phyloP scores from a whole-genome alignment of 2,113 vertebrate genomes.

The Saiga tatarica region DNA sequence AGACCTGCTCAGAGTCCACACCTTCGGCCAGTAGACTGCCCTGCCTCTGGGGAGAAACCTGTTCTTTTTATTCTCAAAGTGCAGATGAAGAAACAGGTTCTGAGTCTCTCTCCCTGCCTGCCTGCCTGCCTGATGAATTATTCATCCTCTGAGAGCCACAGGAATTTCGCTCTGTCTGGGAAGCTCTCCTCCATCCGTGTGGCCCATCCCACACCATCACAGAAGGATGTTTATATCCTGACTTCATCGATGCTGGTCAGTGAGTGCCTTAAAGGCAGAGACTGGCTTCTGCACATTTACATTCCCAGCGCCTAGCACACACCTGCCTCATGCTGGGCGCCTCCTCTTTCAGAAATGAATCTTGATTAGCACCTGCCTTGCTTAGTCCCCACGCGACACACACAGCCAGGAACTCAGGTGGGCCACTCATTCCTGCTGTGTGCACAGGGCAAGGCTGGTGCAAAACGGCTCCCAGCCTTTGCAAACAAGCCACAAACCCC shows the following conservation, averaged over 20 bases:
- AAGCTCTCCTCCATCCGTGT: fast-evolving
- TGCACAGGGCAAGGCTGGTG: background rate
- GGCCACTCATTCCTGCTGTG: background rate
- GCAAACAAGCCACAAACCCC: background rate
- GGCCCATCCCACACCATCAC: fast-evolving
- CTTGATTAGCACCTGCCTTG: background rate
- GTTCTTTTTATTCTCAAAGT: background rate
- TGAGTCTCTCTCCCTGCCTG: background rate
- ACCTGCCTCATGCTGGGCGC: fast-evolving
- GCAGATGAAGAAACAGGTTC: background rate
- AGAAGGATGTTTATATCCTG: fast-evolving
- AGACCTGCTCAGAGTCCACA: background rate
- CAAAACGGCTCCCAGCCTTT: background rate
- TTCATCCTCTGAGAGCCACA: background rate
- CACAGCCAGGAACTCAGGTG: fast-evolving
- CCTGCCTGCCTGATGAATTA: background rate
- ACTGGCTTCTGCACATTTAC: background rate
- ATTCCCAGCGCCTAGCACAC: background rate
- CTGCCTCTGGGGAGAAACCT: background rate
- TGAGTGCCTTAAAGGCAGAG: background rate
- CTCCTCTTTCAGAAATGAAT: background rate
- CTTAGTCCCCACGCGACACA: background rate
- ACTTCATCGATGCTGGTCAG: background rate
- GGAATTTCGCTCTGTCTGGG: background rate
- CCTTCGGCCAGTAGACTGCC: background rate